phyloP scores from a whole-genome alignment of 2,888 invertebrate species.

The Drosophila planitibia region DNA sequence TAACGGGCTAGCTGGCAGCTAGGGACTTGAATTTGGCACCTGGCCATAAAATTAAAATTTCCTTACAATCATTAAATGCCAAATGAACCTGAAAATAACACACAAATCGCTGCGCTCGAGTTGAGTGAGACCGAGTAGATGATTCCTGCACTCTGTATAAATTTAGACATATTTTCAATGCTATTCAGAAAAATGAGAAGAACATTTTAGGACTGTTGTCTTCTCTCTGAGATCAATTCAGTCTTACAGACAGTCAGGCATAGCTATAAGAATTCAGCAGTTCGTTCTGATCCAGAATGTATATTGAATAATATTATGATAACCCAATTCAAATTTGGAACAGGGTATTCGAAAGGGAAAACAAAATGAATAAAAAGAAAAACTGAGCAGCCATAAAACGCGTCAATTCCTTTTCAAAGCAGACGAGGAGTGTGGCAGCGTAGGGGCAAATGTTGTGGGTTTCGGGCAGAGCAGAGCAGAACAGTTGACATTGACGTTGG shows the following conservation, averaged over 20 bases:
- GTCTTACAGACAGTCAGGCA: background rate
- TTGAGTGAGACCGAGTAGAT: fast-evolving
- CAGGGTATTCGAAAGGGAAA: slow-evolving; percentile 3
- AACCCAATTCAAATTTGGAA: background rate
- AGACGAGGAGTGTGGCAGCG: background rate
- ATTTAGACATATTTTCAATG: background rate
- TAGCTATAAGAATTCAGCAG: background rate
- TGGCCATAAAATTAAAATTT: slow-evolving; percentile 81
- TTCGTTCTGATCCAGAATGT: background rate
- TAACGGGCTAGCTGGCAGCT: slow-evolving; percentile 25
- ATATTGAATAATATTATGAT: background rate
- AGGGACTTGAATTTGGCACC: slow-evolving; percentile 57
- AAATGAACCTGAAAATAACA: slow-evolving; percentile 84
- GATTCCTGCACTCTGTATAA: slow-evolving; percentile 1
- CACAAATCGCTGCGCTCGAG: slow-evolving; percentile 67
- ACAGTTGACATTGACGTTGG: slow-evolving; percentile 64
- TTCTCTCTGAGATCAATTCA: background rate
- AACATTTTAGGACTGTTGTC: fast-evolving
- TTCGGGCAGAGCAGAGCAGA: slow-evolving; percentile 7
- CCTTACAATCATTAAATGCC: slow-evolving; percentile 81
- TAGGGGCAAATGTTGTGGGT: background rate
- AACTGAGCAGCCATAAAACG: slow-evolving; percentile 55
- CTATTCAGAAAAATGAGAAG: background rate
- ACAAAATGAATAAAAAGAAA: slow-evolving; percentile 7
- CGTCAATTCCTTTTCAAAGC: slow-evolving; percentile 37